These are phyloP conservation scores for Cyclophora punctaria DNA, from an alignment of 2,888 invertebrate species.

Conservation along the genomic window DNA sequence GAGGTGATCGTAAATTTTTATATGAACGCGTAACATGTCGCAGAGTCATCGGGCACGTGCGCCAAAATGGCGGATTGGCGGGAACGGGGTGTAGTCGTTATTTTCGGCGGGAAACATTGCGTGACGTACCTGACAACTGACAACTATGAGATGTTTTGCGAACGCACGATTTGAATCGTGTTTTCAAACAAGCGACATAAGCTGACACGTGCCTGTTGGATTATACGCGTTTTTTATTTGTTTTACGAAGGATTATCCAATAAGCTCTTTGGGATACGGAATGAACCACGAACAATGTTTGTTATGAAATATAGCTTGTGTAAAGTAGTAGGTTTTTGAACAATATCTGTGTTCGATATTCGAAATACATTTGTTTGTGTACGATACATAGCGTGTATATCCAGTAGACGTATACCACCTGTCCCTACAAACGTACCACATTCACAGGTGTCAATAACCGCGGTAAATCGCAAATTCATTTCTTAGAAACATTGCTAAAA, in stretches of 20 bases:
- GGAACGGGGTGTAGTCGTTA: slow-evolving; percentile 31
- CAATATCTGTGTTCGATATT: too few species aligned
- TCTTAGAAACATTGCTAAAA: too few species aligned
- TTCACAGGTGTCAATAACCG: too few species aligned
- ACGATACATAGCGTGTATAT: too few species aligned
- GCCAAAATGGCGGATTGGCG: slow-evolving; percentile 26
- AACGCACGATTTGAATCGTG: slow-evolving; percentile 49
- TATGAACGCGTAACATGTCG: slow-evolving; percentile 47
- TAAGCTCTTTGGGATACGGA: too few species aligned
- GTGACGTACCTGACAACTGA: slow-evolving; percentile 46
- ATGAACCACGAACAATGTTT: too few species aligned
- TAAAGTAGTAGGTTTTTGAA: too few species aligned
- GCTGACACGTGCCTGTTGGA: slow-evolving; percentile 18
- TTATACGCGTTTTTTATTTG: slow-evolving; percentile 16
- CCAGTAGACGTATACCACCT: too few species aligned
- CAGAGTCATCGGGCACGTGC: slow-evolving; percentile 36
- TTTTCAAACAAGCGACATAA: slow-evolving; percentile 30
- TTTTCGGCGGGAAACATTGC: slow-evolving; percentile 46
- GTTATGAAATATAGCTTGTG: too few species aligned
- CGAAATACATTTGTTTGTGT: too few species aligned
- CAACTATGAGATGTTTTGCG: slow-evolving; percentile 27
- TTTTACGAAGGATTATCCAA: slow-evolving; percentile 4
- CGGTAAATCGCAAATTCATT: too few species aligned
- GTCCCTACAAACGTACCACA: too few species aligned
- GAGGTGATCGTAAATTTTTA: slow-evolving; percentile 52